Evolutionary conservation across 2,797 vertebrate species (phyloP), one percentile per base, ranked within the genome.

Genomic region (Chaetodon trifasciatus): DNA sequence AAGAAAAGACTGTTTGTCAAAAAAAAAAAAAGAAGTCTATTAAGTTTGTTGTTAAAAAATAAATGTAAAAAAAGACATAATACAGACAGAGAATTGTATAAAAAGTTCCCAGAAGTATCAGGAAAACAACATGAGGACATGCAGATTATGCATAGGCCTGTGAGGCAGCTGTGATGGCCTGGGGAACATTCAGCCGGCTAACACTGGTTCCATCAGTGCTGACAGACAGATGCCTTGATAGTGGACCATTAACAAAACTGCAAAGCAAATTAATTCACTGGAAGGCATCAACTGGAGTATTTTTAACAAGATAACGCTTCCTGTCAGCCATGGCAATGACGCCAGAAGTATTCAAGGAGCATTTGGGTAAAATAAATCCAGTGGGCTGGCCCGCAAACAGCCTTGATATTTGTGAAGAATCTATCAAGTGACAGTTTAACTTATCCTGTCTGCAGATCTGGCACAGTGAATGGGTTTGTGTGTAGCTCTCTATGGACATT

Each of bases 401-500:
- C 9, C 13, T 24, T 44, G n/a, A 58, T 50, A 24, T 10, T 5
- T 10, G 49, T 10, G 8, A 53, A 24, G 58, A 53, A 47, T 83
- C n/a, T 52, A 24, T 70, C 8, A 58, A 55, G 28, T 55, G 17
- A 69, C 28, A 37, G 39, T 62, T 2, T 21, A 16, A 70, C 3
- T 66, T 17, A 6, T 8, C 11, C 16, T 44, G 8, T 57, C 50
- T 55, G 17, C 42, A 40, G 21, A 32, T 46, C 66, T 64, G 49
- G n/a, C 44, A 50, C 12, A 40, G 35, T 24, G 55, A 23, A 19
- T 47, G 13, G 8, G 16, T 49, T 3, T 49, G 56, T 58, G 9
- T 67, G 47, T 44, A 65, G 53, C 44, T 81, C 11, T 74, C 49
- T 52, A 17, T 35, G 1, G 53, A n/a, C n/a, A 19, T 53, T 24